Base-by-base conservation (phyloP, 2,888 invertebrate species). In the Agrochola lota region DNA sequence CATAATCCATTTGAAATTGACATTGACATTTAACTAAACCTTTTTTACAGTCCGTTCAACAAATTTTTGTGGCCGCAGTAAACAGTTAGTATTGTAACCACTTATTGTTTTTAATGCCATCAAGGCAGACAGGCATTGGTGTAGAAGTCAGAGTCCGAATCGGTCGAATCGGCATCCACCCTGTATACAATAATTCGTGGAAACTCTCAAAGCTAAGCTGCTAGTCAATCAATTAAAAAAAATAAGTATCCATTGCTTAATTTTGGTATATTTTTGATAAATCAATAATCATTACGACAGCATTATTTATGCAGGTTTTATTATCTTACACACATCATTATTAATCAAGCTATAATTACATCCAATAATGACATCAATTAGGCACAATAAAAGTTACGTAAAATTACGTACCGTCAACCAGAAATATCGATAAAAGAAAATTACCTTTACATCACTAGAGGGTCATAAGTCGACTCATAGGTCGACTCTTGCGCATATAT, bases 401-500 rank as follows among this genome's bases (percentile, higher is more conserved):
- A 77, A 67, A 74, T 63, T 60, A 30, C 67, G 46, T 71, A 71
- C 23, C 52, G 17, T 30, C 26, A 20, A n/a, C 62, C 2, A 75
- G 59, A 78, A 49, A 66, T 68, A 75, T 85, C 81, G 80, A 84
- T 84, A 78, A 64, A 69, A 71, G 43, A 55, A 59, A 75, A 73
- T 55, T 26, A 64, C 17, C 55, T 74, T 78, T 87, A 85, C 94
- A 91, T 90, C 94, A 90, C 94, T 94, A 94, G 40, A 75, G 88
- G 93, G 93, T 93, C 93, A 91, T 89, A 91, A 91, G 95, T 95
- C 95, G 92, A 30, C 30, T 30, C 30, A 30, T 91, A 93, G 95
- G 95, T 95, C 95, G 91, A 85, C 90, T 91, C 93, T 95, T 94
- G 93, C 94, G 93, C 91, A 92, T 91, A 90, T 89, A 90, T 90